These are phyloP conservation scores for Prinia subflava DNA, from an alignment of 2,113 vertebrate species.

Conservation along the genomic window DNA sequence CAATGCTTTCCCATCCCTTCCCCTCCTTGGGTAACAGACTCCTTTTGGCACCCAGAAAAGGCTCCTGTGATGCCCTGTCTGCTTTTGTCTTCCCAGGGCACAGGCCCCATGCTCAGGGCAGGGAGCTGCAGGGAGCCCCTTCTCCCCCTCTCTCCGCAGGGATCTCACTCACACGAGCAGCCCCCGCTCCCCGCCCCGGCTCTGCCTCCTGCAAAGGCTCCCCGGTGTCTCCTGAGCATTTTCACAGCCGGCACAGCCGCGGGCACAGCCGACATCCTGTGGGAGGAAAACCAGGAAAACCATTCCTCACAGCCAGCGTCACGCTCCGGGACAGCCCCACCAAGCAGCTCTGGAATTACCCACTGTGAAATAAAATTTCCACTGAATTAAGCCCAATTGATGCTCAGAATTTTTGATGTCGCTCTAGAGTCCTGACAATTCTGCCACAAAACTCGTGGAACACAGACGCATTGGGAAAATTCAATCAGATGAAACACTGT, in stretches of 20 bases:
- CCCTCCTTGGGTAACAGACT: not conserved
- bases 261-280: not conserved
- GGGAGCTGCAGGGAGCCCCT: not conserved
- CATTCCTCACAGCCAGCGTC: not conserved
- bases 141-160: not conserved
- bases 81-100: not conserved
- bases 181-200: not conserved
- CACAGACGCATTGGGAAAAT: not conserved
- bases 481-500: not conserved
- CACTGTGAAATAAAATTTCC: not conserved
- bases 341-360: not conserved
- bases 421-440: not conserved
- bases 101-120: not conserved
- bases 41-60: not conserved
- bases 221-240: fast-evolving
- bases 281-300: fast-evolving
- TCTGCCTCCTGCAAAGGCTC: not conserved
- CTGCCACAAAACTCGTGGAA: not conserved
- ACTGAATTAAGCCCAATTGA: not conserved
- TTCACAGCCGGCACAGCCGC: fast-evolving
- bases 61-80: not conserved
- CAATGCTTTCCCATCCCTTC: not conserved
- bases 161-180: fast-evolving
- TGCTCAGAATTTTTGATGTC: not conserved
- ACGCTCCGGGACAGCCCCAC: fast-evolving